Evolutionary conservation across 2,113 vertebrate species (phyloP), one percentile per base, ranked within the genome.

Genomic region (Rhynchopsitta pachyrhyncha): DNA sequence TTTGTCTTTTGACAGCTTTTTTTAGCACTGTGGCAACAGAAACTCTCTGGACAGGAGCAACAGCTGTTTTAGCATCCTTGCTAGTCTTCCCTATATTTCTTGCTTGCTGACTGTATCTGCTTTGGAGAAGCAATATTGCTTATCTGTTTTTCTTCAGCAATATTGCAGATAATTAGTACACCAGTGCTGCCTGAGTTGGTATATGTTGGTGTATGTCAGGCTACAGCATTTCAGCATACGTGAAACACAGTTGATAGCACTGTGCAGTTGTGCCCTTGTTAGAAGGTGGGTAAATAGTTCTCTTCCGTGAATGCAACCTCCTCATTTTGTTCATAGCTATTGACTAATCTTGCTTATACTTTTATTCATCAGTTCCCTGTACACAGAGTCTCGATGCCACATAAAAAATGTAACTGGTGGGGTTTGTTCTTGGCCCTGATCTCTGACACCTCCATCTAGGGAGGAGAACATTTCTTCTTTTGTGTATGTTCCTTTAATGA

Each of bases 241-340:
- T 55, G 88, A 75, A 86, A 64, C 42, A 53, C 47, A 73, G 53
- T 44, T 49, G 84, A 47, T 18, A 37, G 62, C 75, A 13, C 63
- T 93, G 50, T 94, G 88, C 88, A 95, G 88, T 92, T 96, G 90
- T 83, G 62, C 93, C 69, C 25, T 96, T 93, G 92, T 94, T 92
- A 77, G 77, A 74, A 62, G 74, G 41, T 12, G 1, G 53, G 70
- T 86, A 90, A 89, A 93, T 73, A 86, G 59, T 55, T 88, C 82
- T 86, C 53, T 83, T 97, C 81, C 94, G 47, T 85, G 67, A 22
- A 3, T 49, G 39, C 55, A 90, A 75, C 74, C 71, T 90, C 69
- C 53, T 86, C 41, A 10, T 88, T 92, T 84, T 85, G 73, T 93
- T 92, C 86, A 82, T 49, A 82, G n/a, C 82, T 71, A 42, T 35